Percentiles rank a stretch among this genome's conserved stretches.
These are phyloP conservation scores for Lepeophtheirus salmonis DNA, from an alignment of 1,140 invertebrate species.

Conservation along the genomic window DNA sequence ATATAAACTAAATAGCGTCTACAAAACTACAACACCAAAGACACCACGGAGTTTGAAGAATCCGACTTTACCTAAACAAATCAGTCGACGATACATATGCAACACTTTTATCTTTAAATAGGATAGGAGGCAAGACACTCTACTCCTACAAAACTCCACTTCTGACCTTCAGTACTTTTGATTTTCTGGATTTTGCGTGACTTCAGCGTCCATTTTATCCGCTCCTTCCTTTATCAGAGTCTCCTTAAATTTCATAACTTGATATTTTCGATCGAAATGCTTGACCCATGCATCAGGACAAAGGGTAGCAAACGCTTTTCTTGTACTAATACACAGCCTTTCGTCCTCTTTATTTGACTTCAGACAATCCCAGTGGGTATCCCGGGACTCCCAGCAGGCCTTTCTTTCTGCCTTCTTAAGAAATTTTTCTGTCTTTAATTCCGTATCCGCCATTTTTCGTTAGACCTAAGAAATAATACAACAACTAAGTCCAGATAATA, in stretches of 20 bases:
- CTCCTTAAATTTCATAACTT: conserved; percentile 10
- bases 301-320: not conserved
- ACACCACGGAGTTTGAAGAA: no score
- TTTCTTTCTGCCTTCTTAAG: conserved; percentile 11
- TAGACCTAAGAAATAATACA: no score
- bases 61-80: no score
- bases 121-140: no score
- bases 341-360: not conserved
- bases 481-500: no score
- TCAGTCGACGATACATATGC: no score
- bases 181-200: not conserved
- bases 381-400: not conserved
- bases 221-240: not conserved
- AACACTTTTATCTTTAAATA: no score
- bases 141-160: no score
- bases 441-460: no score
- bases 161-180: not conserved
- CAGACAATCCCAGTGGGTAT: conserved; percentile 3
- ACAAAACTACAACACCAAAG: no score
- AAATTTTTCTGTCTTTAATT: no score
- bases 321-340: not conserved
- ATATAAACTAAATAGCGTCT: no score
- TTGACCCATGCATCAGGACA: conserved; percentile 6
- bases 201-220: not conserved
- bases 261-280: conserved; percentile 9